These are phyloP conservation scores for Ctena decussata DNA, from an alignment of 2,888 invertebrate species.

Conservation along the genomic window DNA sequence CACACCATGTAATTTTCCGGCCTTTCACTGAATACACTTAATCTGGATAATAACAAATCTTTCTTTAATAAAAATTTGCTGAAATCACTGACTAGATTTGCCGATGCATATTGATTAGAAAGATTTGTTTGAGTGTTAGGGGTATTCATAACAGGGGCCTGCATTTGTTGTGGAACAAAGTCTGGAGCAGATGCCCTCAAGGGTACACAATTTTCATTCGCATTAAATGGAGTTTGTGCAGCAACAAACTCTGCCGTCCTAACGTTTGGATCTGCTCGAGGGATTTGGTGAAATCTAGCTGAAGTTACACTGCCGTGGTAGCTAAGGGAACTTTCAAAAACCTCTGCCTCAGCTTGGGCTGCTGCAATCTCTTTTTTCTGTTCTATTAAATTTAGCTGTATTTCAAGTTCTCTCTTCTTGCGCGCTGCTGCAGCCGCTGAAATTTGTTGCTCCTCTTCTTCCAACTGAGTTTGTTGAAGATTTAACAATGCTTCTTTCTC, in stretches of 20 bases:
- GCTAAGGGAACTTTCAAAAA: not conserved
- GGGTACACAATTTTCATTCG: not conserved
- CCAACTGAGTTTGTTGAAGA: constrained; percentile 7
- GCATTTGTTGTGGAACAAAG: not conserved
- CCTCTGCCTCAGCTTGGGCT: constrained; percentile 6
- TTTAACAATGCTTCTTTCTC: constrained; percentile 5
- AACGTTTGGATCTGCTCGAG: not conserved
- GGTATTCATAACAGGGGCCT: not conserved
- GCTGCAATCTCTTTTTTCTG: constrained; percentile 12
- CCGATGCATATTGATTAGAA: not conserved
- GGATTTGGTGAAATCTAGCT: not conserved
- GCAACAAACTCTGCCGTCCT: not conserved
- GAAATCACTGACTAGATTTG: not conserved
- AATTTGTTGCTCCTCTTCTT: not conserved
- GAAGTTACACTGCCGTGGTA: not conserved
- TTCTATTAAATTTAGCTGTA: constrained; percentile 7
- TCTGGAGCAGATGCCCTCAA: not conserved
- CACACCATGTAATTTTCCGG: constrained; percentile 10
- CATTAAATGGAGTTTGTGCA: not conserved
- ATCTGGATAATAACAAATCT: constrained; percentile 6
- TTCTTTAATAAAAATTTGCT: constrained; percentile 12
- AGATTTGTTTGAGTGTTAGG: not conserved
- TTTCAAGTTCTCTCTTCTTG: constrained; percentile 21
- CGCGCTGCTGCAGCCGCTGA: not conserved
- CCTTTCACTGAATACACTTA: not conserved